Base-by-base conservation (phyloP, 2,797 vertebrate species). In the Micropoecilia bifurca region DNA sequence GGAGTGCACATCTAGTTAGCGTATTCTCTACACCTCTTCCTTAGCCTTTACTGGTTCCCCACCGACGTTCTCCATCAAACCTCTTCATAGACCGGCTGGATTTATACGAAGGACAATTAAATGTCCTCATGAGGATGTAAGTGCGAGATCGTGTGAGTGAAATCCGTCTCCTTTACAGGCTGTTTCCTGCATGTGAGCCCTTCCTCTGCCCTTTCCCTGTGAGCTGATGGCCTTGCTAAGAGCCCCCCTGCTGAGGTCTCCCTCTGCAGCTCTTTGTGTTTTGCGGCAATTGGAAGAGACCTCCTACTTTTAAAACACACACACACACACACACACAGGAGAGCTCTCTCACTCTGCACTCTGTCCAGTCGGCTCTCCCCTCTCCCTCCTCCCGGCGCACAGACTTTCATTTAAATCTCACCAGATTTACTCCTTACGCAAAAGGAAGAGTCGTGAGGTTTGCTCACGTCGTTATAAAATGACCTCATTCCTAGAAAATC, bases 241-340 rank as follows among this genome's bases (percentile, higher is more conserved):
- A 91, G 92, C 85, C 86, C 83, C 91, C 92, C 91, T 80, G 90
- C 80, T 91, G 94, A 53, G 92, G 77, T 83, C 90, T 83, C 87
- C 87, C 90, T 92, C 90, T 88, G 93, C 83, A 86, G 90, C 80
- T 83, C 93, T 95, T 95, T 95, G 94, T 96, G 87, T 93, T 89
- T 83, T 73, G 75, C 75, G 85, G 88, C 73, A 85, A 93, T 69
- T 88, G 89, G 89, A 91, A 85, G 91, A 93, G 88, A 85, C 85
- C 86, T 88, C 89, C 88, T 90, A 89, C 84, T 85, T 85, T 87
- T 80, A 86, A 84, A 91, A 90, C 84, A 90, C 90, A 50, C 47
- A 41, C 39, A 1, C 86, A 88, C 79, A 41, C 39, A 16, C 45
- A 46, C 46, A 16, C 46, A 91, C 86, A 88, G 78, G 77, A 68